Percentiles rank a stretch among this genome's conserved stretches.
These are phyloP conservation scores for Saimiri boliviensis DNA, from an alignment of 2,113 vertebrate species.

Conservation along the genomic window DNA sequence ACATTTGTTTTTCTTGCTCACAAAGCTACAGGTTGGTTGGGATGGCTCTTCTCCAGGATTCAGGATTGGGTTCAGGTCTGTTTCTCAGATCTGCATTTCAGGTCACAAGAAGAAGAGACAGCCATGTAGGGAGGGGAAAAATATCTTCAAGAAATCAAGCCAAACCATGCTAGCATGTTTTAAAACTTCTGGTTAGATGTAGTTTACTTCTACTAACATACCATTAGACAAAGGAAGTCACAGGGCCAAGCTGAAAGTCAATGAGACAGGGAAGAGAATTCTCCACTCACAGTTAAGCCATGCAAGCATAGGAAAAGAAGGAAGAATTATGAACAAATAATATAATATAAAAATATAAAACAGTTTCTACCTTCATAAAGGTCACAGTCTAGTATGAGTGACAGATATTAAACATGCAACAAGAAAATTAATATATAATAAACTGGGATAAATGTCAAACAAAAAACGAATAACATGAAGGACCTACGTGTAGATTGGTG, in stretches of 20 bases:
- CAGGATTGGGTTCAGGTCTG: neutral
- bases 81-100: neutral
- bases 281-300: neutral
- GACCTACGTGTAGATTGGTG: neutral
- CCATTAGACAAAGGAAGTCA: neutral
- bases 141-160: neutral
- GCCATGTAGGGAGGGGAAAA: neutral
- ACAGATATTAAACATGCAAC: neutral
- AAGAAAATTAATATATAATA: neutral
- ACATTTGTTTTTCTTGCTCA: neutral
- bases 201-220: neutral
- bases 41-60: neutral
- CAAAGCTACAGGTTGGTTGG: neutral
- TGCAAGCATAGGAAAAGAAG: neutral
- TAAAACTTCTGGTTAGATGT: neutral
- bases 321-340: neutral
- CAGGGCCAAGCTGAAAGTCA: neutral
- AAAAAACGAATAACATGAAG: neutral
- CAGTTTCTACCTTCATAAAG: neutral
- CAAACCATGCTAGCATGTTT: neutral
- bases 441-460: neutral
- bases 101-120: neutral
- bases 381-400: neutral
- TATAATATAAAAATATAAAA: neutral
- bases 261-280: neutral